These are phyloP conservation scores for Forbesichthys papilliferus DNA, from an alignment of 2,113 vertebrate genomes.

Conservation along the genomic window DNA sequence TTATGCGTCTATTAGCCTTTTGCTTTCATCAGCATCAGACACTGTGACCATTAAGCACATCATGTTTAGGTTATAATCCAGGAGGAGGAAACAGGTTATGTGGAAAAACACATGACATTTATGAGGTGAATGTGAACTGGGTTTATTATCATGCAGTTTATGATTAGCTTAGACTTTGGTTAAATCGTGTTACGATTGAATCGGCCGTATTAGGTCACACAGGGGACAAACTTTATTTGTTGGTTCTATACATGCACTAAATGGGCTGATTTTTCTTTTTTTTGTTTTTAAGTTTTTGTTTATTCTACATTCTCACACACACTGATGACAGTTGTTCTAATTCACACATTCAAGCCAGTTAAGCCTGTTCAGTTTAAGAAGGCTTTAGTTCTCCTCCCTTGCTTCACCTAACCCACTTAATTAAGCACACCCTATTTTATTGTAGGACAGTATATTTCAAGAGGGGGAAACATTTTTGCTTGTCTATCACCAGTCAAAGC, in stretches of 20 bases:
- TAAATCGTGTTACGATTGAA: not conserved
- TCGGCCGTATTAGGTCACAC: not conserved
- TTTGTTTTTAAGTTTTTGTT: too few species aligned
- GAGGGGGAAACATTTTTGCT: constrained; percentile 4
- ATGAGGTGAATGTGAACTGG: not conserved
- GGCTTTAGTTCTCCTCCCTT: not conserved
- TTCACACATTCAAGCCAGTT: constrained; percentile 1
- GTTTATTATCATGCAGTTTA: not conserved
- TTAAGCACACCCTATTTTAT: not conserved
- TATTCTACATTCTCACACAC: not conserved
- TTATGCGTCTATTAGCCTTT: not conserved
- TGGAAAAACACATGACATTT: constrained; percentile 8
- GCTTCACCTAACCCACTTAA: not conserved
- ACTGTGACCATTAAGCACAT: not conserved
- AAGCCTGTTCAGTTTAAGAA: not conserved
- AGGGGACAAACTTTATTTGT: not conserved
- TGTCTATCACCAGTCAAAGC: constrained; percentile 28
- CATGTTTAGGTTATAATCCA: not conserved
- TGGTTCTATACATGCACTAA: not conserved
- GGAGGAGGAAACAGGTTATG: not conserved
- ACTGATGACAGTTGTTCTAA: constrained; percentile 1
- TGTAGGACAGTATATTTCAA: not conserved
- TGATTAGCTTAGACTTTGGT: constrained; percentile 4
- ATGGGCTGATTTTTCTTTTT: not conserved
- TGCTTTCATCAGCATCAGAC: not conserved